A percentile compares a stretch with the other conserved stretches of the same genome.
These are phyloP conservation scores for Mormyrops attenuatus DNA, from an alignment of 2,797 vertebrate species.

Conservation along the genomic window DNA sequence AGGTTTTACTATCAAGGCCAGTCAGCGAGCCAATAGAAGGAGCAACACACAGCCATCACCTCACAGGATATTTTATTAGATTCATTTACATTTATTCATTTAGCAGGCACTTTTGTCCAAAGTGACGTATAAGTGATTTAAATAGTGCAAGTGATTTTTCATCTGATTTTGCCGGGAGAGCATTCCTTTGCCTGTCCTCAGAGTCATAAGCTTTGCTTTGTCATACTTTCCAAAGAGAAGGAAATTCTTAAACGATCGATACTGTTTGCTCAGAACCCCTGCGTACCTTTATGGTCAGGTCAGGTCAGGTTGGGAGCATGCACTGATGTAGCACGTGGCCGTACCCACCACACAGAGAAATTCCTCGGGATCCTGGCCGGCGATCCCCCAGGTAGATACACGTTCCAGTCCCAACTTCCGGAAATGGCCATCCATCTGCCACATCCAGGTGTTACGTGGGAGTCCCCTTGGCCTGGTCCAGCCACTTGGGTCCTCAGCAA, in stretches of 20 bases:
- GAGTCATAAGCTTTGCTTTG: neutral
- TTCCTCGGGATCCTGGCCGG: too few relatives aligned
- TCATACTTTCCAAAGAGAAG: neutral
- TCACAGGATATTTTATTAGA: neutral
- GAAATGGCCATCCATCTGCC: too few relatives aligned
- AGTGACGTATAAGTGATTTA: neutral
- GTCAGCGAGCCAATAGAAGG: neutral
- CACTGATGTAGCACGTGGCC: neutral
- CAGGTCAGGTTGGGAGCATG: neutral
- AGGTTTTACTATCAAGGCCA: neutral
- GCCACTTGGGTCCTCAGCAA: too few relatives aligned
- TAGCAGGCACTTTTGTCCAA: neutral
- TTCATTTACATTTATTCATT: neutral
- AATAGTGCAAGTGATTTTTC: neutral
- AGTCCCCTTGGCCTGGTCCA: too few relatives aligned
- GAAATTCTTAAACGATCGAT: neutral
- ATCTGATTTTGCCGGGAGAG: neutral
- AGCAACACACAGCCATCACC: neutral
- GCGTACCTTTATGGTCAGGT: neutral
- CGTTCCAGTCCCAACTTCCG: too few relatives aligned
- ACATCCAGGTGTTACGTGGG: too few relatives aligned
- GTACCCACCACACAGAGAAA: too few relatives aligned
- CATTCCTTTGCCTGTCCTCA: neutral
- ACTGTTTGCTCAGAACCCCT: neutral
- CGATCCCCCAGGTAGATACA: too few relatives aligned